Evolutionary conservation across 2,888 invertebrate genomes (phyloP), one percentile per base, ranked within the genome.

Genomic region (Lamproptera curius): DNA sequence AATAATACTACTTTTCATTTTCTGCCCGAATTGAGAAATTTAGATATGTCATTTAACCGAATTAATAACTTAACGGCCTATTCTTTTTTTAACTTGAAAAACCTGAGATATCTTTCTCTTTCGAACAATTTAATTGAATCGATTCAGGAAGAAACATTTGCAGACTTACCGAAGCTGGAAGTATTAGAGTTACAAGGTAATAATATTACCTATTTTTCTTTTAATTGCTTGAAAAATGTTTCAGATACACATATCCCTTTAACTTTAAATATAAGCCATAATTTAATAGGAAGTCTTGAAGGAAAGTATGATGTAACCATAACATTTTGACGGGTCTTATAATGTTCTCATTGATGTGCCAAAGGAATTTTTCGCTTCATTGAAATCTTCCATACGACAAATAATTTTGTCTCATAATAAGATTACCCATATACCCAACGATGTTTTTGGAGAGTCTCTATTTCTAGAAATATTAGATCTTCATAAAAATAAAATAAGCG

Each of bases 151-250:
- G 90, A 91, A 44, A 92, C 95, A 4, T 94, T 97, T 67, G 88
- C 90, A 46, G 92, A 94, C 67, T 86, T 97, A 62, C 92, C 94
- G 15, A 92, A 91, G 68, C 80, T 97, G 59, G 91, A 92, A 56
- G 92, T 93, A 64, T 82, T 97, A 47, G 95, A 96, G 74, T 83
- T 96, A 52, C 95, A 95, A 78, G 91, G 92, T 61, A 96, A 96
- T 71, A 90, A 92, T 60, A 79, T 96, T 42, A 91, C 91, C 15
- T 88, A 90, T 53, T 89, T 96, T 61, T 91, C 92, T 13, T 78
- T 94, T 59, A 90, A 89, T 62, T 88, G 90, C 43, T 93, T 95
- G 64, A 85, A 90, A 53, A 94, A 93, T 67, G 89, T 93, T 16
- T 92, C 93, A 4, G 89, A 90, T 54, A 77, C 89, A 3, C 91